Conservation (phyloP, 2,113 vertebrate genomes). For the Leptobrachium ailaonicum region DNA sequence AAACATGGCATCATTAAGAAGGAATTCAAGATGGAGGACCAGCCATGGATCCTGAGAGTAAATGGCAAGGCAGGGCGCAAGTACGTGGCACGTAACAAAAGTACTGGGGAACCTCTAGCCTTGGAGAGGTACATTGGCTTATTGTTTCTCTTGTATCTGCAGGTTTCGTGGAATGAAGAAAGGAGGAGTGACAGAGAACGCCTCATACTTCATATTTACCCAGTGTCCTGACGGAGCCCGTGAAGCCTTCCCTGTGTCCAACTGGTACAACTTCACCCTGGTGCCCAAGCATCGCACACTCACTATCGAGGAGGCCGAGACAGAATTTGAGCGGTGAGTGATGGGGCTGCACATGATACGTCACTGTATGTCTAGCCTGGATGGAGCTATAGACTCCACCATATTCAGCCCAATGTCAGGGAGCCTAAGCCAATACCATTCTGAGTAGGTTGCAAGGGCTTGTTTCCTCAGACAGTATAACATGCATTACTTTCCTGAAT, state of each 20-base stretch:
- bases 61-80: slow-evolving; percentile 86
- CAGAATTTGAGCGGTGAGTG: slow-evolving; percentile 79
- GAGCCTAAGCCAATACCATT: too few relatives aligned
- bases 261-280: slow-evolving; percentile 91
- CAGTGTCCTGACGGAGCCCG: slow-evolving; percentile 89
- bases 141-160: not conserved
- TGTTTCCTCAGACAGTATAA: slow-evolving; percentile 38
- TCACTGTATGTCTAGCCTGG: too few relatives aligned
- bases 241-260: slow-evolving; percentile 87
- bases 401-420: too few relatives aligned
- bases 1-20: slow-evolving; percentile 84
- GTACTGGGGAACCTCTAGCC: too few relatives aligned
- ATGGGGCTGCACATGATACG: slow-evolving; percentile 51
- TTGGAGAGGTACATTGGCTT: not conserved
- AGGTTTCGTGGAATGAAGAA: slow-evolving; percentile 91
- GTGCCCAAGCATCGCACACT: slow-evolving; percentile 85
- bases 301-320: slow-evolving; percentile 88
- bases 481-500: too few relatives aligned
- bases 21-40: slow-evolving; percentile 86
- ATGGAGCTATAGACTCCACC: too few relatives aligned
- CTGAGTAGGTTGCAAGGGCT: too few relatives aligned
- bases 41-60: slow-evolving; percentile 88
- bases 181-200: slow-evolving; percentile 85
- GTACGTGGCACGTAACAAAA: slow-evolving; percentile 56
- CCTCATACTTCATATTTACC: slow-evolving; percentile 88